Evolutionary conservation across 1,140 invertebrate species (phyloP).

Genomic region (Pemphigus obesinymphae): DNA sequence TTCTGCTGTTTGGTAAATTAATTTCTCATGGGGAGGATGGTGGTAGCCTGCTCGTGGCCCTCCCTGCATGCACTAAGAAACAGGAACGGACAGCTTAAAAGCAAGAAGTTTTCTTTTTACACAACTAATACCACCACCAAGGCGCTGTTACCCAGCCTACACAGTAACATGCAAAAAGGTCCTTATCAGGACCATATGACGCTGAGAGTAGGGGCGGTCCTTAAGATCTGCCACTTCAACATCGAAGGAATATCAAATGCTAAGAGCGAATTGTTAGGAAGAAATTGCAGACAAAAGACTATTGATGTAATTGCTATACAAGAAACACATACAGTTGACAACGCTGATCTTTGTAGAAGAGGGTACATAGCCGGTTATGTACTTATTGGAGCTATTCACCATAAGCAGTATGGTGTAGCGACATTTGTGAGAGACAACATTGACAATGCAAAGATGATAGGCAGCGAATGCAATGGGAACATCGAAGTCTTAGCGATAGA

Average conservation of each 20-base stretch:
- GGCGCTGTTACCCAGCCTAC: neutral
- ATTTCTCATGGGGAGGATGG: neutral
- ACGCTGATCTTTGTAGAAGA: neutral
- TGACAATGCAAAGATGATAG: neutral
- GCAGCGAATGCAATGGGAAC: neutral
- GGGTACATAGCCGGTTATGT: neutral
- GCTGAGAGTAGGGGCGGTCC: neutral
- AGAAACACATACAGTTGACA: neutral
- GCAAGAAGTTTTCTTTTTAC: neutral
- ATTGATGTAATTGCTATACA: neutral
- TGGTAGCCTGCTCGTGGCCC: constrained; percentile 12
- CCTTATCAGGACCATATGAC: neutral
- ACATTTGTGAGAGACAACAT: neutral
- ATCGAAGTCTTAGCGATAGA: neutral
- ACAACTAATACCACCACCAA: constrained; percentile 10
- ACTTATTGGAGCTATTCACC: neutral
- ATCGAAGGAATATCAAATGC: neutral
- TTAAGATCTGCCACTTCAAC: neutral
- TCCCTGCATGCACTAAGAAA: neutral
- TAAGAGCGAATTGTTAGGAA: neutral
- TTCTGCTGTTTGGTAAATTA: no score
- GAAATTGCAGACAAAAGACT: no score
- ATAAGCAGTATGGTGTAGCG: neutral
- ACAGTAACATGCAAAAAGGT: neutral
- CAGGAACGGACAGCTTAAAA: neutral